These are phyloP conservation scores for Botia almorhae DNA, from an alignment of 2,797 vertebrate genomes.

Conservation along the genomic window DNA sequence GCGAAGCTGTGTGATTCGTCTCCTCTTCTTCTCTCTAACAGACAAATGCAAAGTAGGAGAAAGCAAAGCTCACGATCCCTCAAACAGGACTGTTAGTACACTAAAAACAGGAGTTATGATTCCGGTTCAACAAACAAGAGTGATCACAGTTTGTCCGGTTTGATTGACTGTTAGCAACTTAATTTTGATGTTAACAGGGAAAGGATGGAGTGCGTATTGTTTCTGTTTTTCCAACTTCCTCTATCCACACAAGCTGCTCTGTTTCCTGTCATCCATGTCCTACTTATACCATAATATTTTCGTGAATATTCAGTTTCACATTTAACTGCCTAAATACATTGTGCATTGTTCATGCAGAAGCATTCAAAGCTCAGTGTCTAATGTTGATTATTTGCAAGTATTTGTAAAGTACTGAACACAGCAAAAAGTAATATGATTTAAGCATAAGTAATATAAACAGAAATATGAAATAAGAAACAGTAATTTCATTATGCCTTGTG, in stretches of 20 bases:
- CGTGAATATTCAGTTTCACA: background rate
- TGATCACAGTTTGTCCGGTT: constrained; percentile 16
- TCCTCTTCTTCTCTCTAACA: constrained; percentile 28
- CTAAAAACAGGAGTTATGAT: constrained; percentile 4
- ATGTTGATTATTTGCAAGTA: no score
- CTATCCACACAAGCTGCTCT: constrained; percentile 68
- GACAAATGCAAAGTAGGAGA: constrained; percentile 29
- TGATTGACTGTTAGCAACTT: background rate
- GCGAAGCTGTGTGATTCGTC: constrained; percentile 46
- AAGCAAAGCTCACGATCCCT: constrained; percentile 18
- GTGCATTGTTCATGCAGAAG: background rate
- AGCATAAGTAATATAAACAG: no score
- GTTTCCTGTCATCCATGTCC: constrained; percentile 74
- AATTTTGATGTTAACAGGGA: constrained; percentile 25
- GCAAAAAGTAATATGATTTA: no score
- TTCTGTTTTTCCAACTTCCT: constrained; percentile 80
- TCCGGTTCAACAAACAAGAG: background rate
- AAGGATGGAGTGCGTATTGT: constrained; percentile 70
- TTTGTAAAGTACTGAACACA: no score
- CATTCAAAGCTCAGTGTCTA: background rate
- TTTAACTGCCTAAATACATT: background rate
- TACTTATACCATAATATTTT: constrained; percentile 23
- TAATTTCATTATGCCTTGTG: no score
- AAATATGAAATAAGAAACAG: no score
- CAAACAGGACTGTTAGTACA: constrained; percentile 4